Evolutionary conservation across 2,113 vertebrate species (phyloP), one percentile per base, ranked within the genome.

Genomic region (Phoenicopterus ruber): DNA sequence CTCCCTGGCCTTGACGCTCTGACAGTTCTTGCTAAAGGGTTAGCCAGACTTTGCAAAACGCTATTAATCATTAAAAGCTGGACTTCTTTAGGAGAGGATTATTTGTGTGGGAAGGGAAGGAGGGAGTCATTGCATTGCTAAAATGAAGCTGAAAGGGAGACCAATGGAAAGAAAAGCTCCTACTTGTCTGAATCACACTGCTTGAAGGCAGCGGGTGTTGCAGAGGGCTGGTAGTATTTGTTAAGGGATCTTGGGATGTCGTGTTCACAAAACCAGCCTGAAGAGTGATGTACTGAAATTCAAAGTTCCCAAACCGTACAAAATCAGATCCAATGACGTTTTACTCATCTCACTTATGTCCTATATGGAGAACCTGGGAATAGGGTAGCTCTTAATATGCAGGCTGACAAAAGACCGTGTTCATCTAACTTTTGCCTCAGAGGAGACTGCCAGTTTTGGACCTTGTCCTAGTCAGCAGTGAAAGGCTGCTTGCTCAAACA

Each of bases 131-230:
- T 91, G 62, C 34, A 20, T 63, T 94, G 40, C 66, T 95, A 62
- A 95, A 94, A 93, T n/a, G 47, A 82, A 95, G 49, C 58, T 63
- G 66, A 42, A 88, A 80, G 36, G 42, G 21, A 50, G 19, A 62
- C 62, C 73, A 88, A 88, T 83, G 76, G 89, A 83, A 97, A 88
- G 50, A 90, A 90, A 86, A 94, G 79, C n/a, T 85, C 70, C 29
- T 90, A 5, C 63, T 47, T 86, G 38, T 57, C 90, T 95, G 94
- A 95, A 90, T 94, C 94, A 91, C 38, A 21, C 32, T 73, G 74
- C 91, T 90, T 62, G 71, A 77, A 91, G 87, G 70, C 92, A 78
- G 47, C 55, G 63, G 40, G 25, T 93, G 44, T 59, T 90, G 50
- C 63, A 81, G 50, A 85, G 3, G 3, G 22, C 38, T 81, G 71